Evolutionary conservation across 2,797 vertebrate genomes (phyloP).

Genomic region (Falco biarmicus): DNA sequence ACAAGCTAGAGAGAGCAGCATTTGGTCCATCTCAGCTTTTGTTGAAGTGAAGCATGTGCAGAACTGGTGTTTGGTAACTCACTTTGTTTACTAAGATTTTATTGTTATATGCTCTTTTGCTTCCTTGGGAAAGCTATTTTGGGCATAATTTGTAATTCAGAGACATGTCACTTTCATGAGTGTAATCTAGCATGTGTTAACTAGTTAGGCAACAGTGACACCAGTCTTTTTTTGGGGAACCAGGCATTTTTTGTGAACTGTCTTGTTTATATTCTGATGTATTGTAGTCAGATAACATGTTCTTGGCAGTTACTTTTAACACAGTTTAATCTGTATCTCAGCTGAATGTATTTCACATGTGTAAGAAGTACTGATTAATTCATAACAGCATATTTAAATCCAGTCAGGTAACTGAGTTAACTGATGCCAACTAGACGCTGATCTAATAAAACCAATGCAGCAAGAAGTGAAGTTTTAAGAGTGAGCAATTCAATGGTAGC

Average conservation of each 20-base stretch:
- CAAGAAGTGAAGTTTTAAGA: slow-evolving; percentile 4
- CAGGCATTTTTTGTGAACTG: neutral
- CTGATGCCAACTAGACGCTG: neutral
- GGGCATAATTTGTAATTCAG: neutral
- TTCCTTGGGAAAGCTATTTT: neutral
- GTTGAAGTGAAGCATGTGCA: neutral
- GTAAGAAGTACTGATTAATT: neutral
- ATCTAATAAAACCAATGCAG: slow-evolving; percentile 26
- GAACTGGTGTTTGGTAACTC: neutral
- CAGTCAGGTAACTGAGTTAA: neutral
- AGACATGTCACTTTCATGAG: neutral
- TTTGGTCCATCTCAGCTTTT: neutral
- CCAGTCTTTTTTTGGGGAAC: neutral
- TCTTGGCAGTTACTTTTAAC: neutral
- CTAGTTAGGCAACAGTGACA: neutral
- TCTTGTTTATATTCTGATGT: neutral
- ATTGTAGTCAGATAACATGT: neutral
- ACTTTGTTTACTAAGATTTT: neutral
- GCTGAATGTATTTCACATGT: neutral
- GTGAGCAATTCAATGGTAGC: neutral
- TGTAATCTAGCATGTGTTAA: slow-evolving; percentile 3
- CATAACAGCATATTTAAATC: neutral
- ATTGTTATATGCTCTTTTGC: neutral
- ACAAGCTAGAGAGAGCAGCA: neutral
- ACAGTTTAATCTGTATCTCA: neutral